Base-by-base conservation (phyloP, 2,797 vertebrate species). In the Oryzias sinensis region DNA sequence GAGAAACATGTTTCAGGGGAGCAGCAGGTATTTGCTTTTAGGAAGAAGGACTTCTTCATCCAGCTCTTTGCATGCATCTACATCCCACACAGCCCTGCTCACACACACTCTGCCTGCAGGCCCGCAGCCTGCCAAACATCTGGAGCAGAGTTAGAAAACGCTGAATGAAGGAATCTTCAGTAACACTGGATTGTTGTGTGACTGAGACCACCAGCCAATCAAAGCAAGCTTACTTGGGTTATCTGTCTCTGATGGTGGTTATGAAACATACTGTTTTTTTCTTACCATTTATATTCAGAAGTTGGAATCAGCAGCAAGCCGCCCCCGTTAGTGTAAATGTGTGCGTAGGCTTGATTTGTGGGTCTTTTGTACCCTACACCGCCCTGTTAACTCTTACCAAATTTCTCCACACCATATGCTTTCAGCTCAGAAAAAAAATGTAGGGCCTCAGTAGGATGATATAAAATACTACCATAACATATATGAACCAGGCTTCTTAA, bases 121-220 rank as follows among this genome's bases (percentile, higher is more conserved):
- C 56, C 44, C 37, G 63, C 59, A 55, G 79, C 63, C 40, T 86
- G 87, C 84, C 84, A 89, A 87, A 92, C 90, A 92, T 92, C 90
- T 93, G 92, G 88, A 90, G 78, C 75, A 57, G 68, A 82, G 86
- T 88, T 85, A 83, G 74, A 87, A 90, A 82, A 79, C 52, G 71
- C 87, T 85, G 85, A 90, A 89, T 84, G 87, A 92, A 86, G 89
- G 87, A 86, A 88, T 85, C 80, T 88, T 87, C 87, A 89, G 87
- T 89, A 89, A 89, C 78, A 82, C 74, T 82, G 74, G 73, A 86
- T 81, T 86, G 84, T 88, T 87, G 77, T 75, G 71, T 59, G 86
- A 85, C 79, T 66, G 49, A 53, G 53, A 76, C 76, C 47, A 46
- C 57, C 50, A 59, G 85, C 90, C 90, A 92, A 87, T 83, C 87